Evolutionary conservation across 2,888 invertebrate genomes (phyloP).

Genomic region (Sinodicranocentrus sp.): DNA sequence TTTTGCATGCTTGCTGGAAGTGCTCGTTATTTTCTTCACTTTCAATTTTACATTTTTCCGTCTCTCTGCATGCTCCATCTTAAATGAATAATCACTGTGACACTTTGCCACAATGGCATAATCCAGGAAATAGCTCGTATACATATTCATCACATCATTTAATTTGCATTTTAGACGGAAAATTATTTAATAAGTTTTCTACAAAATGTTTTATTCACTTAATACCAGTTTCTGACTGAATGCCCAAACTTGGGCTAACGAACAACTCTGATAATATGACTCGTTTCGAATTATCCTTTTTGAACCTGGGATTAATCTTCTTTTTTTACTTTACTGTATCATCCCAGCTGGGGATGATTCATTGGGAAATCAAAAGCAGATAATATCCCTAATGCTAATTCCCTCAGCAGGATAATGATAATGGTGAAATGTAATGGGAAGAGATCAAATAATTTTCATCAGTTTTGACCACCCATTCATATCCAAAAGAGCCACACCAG

Average conservation of each 20-base stretch:
- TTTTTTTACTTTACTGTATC: slow-evolving; percentile 3
- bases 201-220: neutral
- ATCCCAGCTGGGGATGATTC: slow-evolving; percentile 56
- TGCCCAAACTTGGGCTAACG: slow-evolving; percentile 37
- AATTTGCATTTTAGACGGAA: slow-evolving; percentile 2
- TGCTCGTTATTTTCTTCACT: no score
- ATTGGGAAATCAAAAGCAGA: slow-evolving; percentile 53
- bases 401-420: slow-evolving; percentile 48
- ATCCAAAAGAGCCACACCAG: neutral
- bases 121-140: neutral
- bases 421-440: slow-evolving; percentile 52
- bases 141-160: slow-evolving; percentile 4
- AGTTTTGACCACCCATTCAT: slow-evolving; percentile 56
- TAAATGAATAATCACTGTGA: neutral
- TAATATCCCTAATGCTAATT: slow-evolving; percentile 47
- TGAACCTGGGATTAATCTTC: neutral
- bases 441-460: slow-evolving; percentile 51
- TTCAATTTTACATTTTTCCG: no score
- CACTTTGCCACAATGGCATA: slow-evolving; percentile 4
- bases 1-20: no score
- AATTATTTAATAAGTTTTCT: neutral
- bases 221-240: slow-evolving; percentile 14
- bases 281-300: neutral
- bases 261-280: neutral
- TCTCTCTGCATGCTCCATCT: no score